These are phyloP conservation scores for Bombus confusus DNA, from an alignment of 1,140 invertebrate genomes.

Conservation along the genomic window DNA sequence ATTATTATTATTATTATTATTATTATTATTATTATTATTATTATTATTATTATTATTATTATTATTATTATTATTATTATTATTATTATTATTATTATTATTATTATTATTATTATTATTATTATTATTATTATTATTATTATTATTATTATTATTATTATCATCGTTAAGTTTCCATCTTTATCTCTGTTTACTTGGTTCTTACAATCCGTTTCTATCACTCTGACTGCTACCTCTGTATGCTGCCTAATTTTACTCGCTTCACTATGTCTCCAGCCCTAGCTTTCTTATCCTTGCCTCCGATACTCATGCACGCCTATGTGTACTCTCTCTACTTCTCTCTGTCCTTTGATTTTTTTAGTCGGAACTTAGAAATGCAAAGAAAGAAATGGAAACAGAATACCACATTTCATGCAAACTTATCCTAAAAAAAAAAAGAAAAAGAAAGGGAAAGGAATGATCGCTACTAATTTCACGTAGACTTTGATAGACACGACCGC, in stretches of 20 bases:
- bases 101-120: no score
- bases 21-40: not conserved
- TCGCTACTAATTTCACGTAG: conserved; percentile 46
- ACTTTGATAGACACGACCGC: conserved; percentile 34
- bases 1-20: not conserved
- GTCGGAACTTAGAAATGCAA: conserved; percentile 36
- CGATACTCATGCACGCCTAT: not conserved
- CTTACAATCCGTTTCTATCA: not conserved
- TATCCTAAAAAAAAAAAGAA: not conserved
- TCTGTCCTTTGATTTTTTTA: not conserved
- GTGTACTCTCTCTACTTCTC: not conserved
- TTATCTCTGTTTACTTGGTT: not conserved
- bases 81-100: no score
- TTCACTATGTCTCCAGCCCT: not conserved
- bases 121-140: not conserved
- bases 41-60: not conserved
- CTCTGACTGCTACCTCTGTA: not conserved
- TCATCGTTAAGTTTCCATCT: not conserved
- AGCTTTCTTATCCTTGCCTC: no score
- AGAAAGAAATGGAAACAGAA: conserved; percentile 8
- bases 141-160: not conserved
- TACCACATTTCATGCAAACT: not conserved
- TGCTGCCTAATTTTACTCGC: not conserved
- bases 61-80: not conserved
- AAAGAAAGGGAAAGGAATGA: not conserved